Percentiles rank a stretch among this genome's conserved stretches.
These are phyloP conservation scores for Pachydiplax longipennis DNA, from an alignment of 2,888 invertebrate genomes.

Conservation along the genomic window DNA sequence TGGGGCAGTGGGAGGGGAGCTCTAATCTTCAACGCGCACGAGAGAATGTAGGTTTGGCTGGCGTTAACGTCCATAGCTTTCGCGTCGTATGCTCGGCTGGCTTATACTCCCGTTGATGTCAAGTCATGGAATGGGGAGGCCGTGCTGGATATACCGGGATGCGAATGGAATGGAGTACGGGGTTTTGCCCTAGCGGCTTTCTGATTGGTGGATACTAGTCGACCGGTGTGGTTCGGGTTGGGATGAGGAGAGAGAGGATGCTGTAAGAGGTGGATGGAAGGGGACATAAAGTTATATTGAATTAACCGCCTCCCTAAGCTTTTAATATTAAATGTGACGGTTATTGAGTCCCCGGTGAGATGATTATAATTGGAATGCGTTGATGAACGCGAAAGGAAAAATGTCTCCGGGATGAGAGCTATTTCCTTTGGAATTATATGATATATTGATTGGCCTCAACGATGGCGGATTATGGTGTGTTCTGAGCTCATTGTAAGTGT, in stretches of 20 bases:
- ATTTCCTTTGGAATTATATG: too few relatives aligned
- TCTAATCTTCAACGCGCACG: conserved; percentile 15
- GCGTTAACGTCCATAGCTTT: conserved; percentile 31
- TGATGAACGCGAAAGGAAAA: too few relatives aligned
- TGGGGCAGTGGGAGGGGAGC: not conserved
- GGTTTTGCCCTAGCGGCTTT: conserved; percentile 33
- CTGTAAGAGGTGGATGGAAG: not conserved
- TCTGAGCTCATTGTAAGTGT: too few relatives aligned
- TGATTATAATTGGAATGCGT: too few relatives aligned
- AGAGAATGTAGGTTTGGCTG: conserved; percentile 25
- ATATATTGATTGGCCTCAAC: too few relatives aligned
- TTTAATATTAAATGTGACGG: too few relatives aligned
- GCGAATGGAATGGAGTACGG: conserved; percentile 39
- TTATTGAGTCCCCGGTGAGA: too few relatives aligned
- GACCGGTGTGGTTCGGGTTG: not conserved
- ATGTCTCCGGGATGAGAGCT: too few relatives aligned
- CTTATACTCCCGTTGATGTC: conserved; percentile 11
- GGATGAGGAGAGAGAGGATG: not conserved
- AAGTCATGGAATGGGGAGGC: not conserved
- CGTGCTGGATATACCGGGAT: not conserved
- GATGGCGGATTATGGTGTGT: too few relatives aligned
- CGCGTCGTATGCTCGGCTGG: conserved; percentile 18
- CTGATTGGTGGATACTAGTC: conserved; percentile 27
- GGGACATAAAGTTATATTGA: too few relatives aligned
- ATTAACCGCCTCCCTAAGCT: too few relatives aligned